Evolutionary conservation across 2,113 vertebrate genomes (phyloP), one percentile per base, ranked within the genome.

Genomic region (Numida meleagris): DNA sequence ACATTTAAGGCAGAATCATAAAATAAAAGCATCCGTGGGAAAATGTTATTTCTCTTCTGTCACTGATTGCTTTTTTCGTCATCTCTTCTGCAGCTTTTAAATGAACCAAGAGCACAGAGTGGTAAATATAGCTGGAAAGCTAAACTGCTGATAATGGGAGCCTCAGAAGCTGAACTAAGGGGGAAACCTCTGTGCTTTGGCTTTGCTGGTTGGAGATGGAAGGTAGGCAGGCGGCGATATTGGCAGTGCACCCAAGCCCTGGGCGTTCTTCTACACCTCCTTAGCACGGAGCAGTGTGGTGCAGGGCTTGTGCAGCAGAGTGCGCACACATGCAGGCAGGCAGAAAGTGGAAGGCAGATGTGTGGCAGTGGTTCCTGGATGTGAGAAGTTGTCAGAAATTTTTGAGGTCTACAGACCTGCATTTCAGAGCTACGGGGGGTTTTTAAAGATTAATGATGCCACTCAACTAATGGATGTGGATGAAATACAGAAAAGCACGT

Each of bases 281-380:
- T 43, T 12, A 13, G 58, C 6, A 12, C 2, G 3, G 20, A 63
- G 40, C 1, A 8, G 24, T 0, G 19, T 2, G 5, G 13, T 8
- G 42, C 7, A 4, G 2, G 4, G n/a, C 14, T 9, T 4, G 43
- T 0, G 0, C 3, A 1, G 24, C 34, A 65, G 17, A 34, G 8
- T 0, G 0, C 10, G 19, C 4, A 19, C 20, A 4, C 3, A 0
- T 14, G 45, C n/a, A 8, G 31, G 36, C 6, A 15, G 53, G 2
- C 7, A 18, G 53, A 6, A 62, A 12, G 31, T 2, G 51, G 23
- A 51, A 12, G 18, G 2, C 4, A 20, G 29, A 5, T 16, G 20
- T 27, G 12, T 10, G 53, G 34, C 31, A 20, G 10, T 29, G 38
- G 13, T 5, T 67, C 24, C 31, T 36, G 27, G 33, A 5, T 18